phyloP scores from a whole-genome alignment of 2,797 vertebrate genomes.

The Hemitrygon akajei region DNA sequence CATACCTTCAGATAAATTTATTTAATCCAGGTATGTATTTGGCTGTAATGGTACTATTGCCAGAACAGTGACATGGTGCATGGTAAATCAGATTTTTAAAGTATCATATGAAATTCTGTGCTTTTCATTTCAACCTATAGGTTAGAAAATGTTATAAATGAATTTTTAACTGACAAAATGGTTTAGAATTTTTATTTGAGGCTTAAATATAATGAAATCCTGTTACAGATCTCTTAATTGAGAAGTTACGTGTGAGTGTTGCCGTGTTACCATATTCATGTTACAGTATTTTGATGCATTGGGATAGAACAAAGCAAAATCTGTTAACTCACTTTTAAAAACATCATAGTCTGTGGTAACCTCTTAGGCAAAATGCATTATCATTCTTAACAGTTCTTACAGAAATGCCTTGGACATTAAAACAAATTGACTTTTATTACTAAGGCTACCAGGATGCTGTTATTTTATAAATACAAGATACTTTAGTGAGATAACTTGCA shows the following conservation, averaged over 20 bases:
- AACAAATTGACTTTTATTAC: neutral
- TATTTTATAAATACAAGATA: no score
- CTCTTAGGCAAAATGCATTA: neutral
- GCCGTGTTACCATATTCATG: neutral
- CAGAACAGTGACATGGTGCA: neutral
- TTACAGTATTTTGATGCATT: neutral
- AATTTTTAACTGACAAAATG: conserved; percentile 19
- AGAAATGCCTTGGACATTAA: neutral
- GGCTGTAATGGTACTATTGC: neutral
- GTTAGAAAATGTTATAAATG: neutral
- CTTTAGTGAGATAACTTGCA: neutral
- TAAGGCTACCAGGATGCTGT: no score
- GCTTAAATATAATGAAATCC: neutral
- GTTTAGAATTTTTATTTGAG: neutral
- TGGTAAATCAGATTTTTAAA: neutral
- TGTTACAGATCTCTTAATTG: neutral
- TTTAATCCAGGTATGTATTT: neutral
- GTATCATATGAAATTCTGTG: neutral
- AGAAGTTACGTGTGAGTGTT: neutral
- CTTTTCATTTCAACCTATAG: neutral
- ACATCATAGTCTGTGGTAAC: no score
- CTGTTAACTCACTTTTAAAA: no score
- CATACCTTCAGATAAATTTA: no score
- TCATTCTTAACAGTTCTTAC: neutral
- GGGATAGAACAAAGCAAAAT: neutral